Base-by-base conservation (phyloP, 1,140 invertebrate genomes). In the Aleiodes sp. region DNA sequence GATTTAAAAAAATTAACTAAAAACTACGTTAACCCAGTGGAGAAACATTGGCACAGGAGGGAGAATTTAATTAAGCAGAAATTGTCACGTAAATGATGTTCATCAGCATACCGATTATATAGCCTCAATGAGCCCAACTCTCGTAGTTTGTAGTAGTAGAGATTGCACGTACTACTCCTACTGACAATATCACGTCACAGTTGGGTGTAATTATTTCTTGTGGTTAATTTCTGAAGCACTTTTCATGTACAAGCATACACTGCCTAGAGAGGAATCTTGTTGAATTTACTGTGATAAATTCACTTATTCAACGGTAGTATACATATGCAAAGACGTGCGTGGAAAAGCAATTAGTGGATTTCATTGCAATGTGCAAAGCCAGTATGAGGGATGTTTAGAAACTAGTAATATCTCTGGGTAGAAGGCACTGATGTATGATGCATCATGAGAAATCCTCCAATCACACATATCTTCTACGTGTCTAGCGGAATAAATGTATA, bases 341-440 rank as follows among this genome's bases (percentile, higher is more conserved):
- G 39, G 62, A 64, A 29, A 64, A 64, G 39, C 39, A 64, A 64
- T 64, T 64, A 64, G 62, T 46, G 26, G 41, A 64, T 64, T 64
- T 37, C 62, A 43, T 28, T 37, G 39, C 26, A n/a, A n/a, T n/a
- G n/a, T 64, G 60, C 28, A 37, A 39, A 33, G 29, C 4, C 33
- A 35, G 33, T 10, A 19, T 2, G 62, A 63, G 24, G 28, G 19
- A 63, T 63, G 35, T 24, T 39, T 39, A 41, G 61, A 21, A 3
- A 57, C 26, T 24, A 24, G 21, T 64, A 10, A 12, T 62, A 35
- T 33, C 29, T 10, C n/a, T 16, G 37, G 33, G 33, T 24, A 19
- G 60, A 39, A 19, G 52, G 19, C 24, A 21, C 24, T 35, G 7
- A 62, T 33, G 16, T 62, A 24, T 19, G 19, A 33, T 31, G 57